A percentile compares a stretch with the other conserved stretches of the same genome.
phyloP scores from a whole-genome alignment of 2,888 invertebrate species.

The Ectemnius lituratus region DNA sequence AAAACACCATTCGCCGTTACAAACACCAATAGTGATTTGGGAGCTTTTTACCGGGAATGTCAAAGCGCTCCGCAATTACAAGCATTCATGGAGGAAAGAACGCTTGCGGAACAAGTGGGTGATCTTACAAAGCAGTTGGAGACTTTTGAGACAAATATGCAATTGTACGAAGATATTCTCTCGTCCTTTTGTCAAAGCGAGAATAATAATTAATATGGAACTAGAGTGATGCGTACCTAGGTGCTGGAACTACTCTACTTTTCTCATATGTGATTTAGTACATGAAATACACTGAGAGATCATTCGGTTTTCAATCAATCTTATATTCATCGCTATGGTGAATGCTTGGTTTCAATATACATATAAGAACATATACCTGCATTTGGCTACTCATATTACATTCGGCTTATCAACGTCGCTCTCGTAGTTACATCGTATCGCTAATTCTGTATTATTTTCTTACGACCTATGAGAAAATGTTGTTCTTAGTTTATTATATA shows the following conservation, averaged over 20 bases:
- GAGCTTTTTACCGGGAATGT: constrained; percentile 89
- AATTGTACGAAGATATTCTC: constrained; percentile 88
- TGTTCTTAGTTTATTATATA: too few relatives aligned
- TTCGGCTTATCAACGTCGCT: too few relatives aligned
- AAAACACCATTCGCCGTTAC: constrained; percentile 89
- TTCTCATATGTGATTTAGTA: constrained; percentile 23
- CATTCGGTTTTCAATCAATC: too few relatives aligned
- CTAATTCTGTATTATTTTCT: too few relatives aligned
- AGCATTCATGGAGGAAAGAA: constrained; percentile 79
- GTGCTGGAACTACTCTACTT: constrained; percentile 23
- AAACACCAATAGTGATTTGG: constrained; percentile 86
- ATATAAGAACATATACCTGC: too few relatives aligned
- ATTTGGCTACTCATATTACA: too few relatives aligned
- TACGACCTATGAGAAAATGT: too few relatives aligned
- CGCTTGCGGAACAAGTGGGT: constrained; percentile 81
- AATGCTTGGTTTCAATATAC: too few relatives aligned
- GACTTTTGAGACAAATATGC: constrained; percentile 86
- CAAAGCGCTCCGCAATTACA: constrained; percentile 84
- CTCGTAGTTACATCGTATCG: too few relatives aligned
- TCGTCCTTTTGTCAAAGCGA: constrained; percentile 84
- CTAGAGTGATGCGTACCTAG: constrained; percentile 28
- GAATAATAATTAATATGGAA: constrained; percentile 79
- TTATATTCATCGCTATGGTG: too few relatives aligned
- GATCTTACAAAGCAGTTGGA: constrained; percentile 85
- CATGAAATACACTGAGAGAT: background rate